Evolutionary conservation across 2,113 vertebrate species (phyloP).

Genomic region (Microcebus lehilahytsara): DNA sequence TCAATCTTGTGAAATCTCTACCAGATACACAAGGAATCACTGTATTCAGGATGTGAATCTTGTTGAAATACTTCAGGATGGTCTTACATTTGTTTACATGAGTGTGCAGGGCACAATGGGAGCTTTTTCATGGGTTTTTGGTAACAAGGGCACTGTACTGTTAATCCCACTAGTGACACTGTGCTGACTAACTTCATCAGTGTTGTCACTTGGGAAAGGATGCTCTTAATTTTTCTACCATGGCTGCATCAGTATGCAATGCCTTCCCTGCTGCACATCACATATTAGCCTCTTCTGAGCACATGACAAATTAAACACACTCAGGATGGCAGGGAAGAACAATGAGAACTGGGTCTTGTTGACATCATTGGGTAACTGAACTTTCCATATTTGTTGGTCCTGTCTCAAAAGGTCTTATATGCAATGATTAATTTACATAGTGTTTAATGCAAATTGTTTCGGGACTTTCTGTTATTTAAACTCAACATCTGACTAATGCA

Average conservation of each 20-base stretch:
- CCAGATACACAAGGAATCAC: neutral
- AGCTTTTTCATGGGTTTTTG: neutral
- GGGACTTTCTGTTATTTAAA: neutral
- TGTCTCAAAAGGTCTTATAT: neutral
- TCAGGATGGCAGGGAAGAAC: neutral
- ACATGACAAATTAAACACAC: neutral
- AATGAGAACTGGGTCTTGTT: neutral
- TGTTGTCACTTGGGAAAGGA: neutral
- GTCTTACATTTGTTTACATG: neutral
- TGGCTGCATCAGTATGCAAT: neutral
- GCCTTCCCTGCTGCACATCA: neutral
- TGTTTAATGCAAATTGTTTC: neutral
- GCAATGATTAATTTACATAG: neutral
- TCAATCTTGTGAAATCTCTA: neutral
- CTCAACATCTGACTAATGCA: neutral
- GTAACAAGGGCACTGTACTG: neutral
- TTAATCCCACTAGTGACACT: neutral
- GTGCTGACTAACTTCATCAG: neutral
- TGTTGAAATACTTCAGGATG: neutral
- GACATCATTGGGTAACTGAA: neutral
- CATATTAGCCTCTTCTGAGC: neutral
- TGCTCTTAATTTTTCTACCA: neutral
- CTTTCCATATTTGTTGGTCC: neutral
- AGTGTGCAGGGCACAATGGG: fast-evolving
- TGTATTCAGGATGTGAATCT: neutral